Percentiles rank a stretch among this genome's conserved stretches.
These are phyloP conservation scores for Apocheima hispidaria DNA, from an alignment of 2,888 invertebrate genomes.

Conservation along the genomic window DNA sequence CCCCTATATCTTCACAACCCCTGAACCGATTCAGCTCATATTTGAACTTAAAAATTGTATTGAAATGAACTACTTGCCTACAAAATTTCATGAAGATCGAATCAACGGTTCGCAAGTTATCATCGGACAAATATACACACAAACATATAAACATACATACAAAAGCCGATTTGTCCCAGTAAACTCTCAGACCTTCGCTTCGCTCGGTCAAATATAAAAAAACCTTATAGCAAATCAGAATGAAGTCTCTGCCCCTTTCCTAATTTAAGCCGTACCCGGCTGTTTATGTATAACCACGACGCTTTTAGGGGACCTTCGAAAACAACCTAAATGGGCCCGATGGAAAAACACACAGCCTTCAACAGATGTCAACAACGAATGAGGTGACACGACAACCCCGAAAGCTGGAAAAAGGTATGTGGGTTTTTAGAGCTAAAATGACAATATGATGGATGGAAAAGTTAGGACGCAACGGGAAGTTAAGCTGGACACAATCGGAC, in stretches of 20 bases:
- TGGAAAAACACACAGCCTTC: conserved; percentile 59
- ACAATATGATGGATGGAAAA: conserved; percentile 30
- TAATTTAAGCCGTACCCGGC: conserved; percentile 14
- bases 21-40: too few species aligned
- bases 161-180: too few species aligned
- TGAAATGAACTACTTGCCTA: too few species aligned
- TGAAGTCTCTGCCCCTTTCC: neutral
- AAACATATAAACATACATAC: too few species aligned
- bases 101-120: too few species aligned
- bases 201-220: too few species aligned
- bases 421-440: conserved; percentile 34
- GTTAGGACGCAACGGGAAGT: conserved; percentile 1
- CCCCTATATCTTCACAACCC: too few species aligned
- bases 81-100: too few species aligned
- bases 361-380: conserved; percentile 38
- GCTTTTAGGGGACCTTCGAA: conserved; percentile 57
- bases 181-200: too few species aligned
- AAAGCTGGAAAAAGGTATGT: conserved; percentile 42
- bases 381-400: conserved; percentile 54
- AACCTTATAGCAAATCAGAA: too few species aligned
- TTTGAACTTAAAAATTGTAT: too few species aligned
- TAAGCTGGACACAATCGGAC: conserved; percentile 10
- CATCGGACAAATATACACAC: too few species aligned
- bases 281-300: conserved; percentile 55
- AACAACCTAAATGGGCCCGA: conserved; percentile 47